phyloP scores from a whole-genome alignment of 2,888 invertebrate genomes.

The Mythimna lalbum region DNA sequence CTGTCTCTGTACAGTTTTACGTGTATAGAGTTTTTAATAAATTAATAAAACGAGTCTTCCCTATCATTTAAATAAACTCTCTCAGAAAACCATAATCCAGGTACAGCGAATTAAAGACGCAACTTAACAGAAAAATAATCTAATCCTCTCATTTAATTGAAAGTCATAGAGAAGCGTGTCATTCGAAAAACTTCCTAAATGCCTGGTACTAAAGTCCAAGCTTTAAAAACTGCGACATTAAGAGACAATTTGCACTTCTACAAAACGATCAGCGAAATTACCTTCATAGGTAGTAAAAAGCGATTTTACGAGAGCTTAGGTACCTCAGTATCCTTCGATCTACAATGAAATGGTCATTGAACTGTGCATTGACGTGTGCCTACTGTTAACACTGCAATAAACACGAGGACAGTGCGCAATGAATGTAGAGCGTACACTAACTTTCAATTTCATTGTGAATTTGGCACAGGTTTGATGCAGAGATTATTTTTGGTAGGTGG shows the following conservation, averaged over 20 bases:
- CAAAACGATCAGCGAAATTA: slow-evolving; percentile 63
- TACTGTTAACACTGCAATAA: slow-evolving; percentile 38
- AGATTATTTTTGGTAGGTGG: slow-evolving; percentile 63
- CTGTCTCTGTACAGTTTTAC: no score
- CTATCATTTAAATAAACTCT: slow-evolving; percentile 15
- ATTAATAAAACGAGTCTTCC: background rate
- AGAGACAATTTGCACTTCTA: slow-evolving; percentile 62
- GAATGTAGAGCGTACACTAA: slow-evolving; percentile 39
- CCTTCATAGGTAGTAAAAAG: slow-evolving; percentile 67
- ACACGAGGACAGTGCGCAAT: slow-evolving; percentile 44
- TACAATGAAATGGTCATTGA: slow-evolving; percentile 32
- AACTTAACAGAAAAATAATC: slow-evolving; percentile 46
- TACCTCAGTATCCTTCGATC: slow-evolving; percentile 50
- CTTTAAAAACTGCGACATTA: slow-evolving; percentile 51
- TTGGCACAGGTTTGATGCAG: slow-evolving; percentile 36
- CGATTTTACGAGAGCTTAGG: slow-evolving; percentile 66
- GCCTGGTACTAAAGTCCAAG: slow-evolving; percentile 12
- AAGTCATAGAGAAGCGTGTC: slow-evolving; percentile 36
- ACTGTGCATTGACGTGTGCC: slow-evolving; percentile 55
- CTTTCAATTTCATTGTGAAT: slow-evolving; percentile 28
- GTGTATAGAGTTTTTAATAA: no score
- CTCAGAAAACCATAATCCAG: slow-evolving; percentile 15
- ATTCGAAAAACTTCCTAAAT: slow-evolving; percentile 31
- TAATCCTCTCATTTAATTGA: slow-evolving; percentile 50
- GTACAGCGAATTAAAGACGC: slow-evolving; percentile 32